These are phyloP conservation scores for Calidris pygmaea DNA, from an alignment of 2,113 vertebrate genomes.

Conservation along the genomic window DNA sequence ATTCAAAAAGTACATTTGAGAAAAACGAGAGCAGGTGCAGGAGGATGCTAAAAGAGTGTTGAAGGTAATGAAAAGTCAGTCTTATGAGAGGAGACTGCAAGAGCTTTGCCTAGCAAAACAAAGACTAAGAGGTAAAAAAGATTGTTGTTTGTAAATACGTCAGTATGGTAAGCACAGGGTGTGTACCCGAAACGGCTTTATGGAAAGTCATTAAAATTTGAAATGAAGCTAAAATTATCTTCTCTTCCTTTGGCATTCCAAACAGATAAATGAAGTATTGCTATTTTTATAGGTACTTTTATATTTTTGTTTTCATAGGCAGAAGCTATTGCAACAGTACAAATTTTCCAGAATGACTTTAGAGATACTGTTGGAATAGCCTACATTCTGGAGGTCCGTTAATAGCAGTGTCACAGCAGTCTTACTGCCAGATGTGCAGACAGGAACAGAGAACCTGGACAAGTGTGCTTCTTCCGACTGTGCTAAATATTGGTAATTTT, in stretches of 20 bases:
- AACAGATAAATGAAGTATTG: background rate
- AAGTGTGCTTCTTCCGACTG: background rate
- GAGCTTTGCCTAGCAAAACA: background rate
- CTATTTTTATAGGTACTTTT: background rate
- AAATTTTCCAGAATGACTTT: background rate
- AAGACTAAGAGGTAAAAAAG: background rate
- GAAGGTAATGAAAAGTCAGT: background rate
- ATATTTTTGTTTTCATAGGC: background rate
- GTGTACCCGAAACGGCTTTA: background rate
- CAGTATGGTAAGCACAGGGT: background rate
- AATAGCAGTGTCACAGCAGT: background rate
- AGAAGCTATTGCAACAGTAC: background rate
- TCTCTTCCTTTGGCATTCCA: background rate
- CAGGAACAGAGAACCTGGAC: background rate
- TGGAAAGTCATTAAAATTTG: background rate
- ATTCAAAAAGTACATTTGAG: background rate
- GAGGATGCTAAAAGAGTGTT: background rate
- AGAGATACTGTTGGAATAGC: background rate
- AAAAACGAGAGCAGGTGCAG: background rate
- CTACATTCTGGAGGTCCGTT: background rate
- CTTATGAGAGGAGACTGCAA: background rate
- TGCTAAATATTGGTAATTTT: background rate
- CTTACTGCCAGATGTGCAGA: background rate
- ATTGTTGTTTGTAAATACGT: background rate
- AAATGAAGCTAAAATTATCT: background rate